Conservation (phyloP, 2,888 invertebrate genomes). For the Eupeodes latifasciatus region DNA sequence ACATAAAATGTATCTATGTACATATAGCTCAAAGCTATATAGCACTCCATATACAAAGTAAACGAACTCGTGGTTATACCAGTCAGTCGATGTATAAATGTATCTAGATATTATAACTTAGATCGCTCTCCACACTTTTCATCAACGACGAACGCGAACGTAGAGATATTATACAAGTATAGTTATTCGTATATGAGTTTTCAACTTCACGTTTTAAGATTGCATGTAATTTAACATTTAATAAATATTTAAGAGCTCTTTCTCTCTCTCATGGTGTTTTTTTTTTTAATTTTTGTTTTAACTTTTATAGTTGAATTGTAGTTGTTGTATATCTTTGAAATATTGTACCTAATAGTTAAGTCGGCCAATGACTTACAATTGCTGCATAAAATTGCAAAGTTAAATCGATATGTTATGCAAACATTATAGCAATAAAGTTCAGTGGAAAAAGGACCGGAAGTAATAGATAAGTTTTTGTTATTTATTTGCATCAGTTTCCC, state of each 20-base stretch:
- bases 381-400: slow-evolving; percentile 38
- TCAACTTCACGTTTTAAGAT: slow-evolving; percentile 59
- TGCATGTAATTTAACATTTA: slow-evolving; percentile 71
- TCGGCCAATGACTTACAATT: slow-evolving; percentile 33
- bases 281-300: neutral
- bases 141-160: neutral
- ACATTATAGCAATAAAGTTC: slow-evolving; percentile 8
- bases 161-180: neutral
- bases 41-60: slow-evolving; percentile 44
- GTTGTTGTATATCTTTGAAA: slow-evolving; percentile 19
- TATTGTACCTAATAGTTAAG: slow-evolving; percentile 30
- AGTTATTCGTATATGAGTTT: slow-evolving; percentile 8
- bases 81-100: slow-evolving; percentile 8
- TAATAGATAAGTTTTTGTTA: neutral
- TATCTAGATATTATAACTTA: slow-evolving; percentile 11
- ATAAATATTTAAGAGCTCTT: slow-evolving; percentile 65
- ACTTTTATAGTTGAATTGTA: neutral
- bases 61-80: slow-evolving; percentile 62
- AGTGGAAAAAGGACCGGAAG: slow-evolving; percentile 9
- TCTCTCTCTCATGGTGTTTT: neutral
- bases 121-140: neutral
- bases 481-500: neutral
- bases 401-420: slow-evolving; percentile 49
- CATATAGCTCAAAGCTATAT: neutral
- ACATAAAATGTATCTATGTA: neutral